Evolutionary conservation across 2,888 invertebrate species (phyloP), one percentile per base, ranked within the genome.

Genomic region (Melanargia galathea): DNA sequence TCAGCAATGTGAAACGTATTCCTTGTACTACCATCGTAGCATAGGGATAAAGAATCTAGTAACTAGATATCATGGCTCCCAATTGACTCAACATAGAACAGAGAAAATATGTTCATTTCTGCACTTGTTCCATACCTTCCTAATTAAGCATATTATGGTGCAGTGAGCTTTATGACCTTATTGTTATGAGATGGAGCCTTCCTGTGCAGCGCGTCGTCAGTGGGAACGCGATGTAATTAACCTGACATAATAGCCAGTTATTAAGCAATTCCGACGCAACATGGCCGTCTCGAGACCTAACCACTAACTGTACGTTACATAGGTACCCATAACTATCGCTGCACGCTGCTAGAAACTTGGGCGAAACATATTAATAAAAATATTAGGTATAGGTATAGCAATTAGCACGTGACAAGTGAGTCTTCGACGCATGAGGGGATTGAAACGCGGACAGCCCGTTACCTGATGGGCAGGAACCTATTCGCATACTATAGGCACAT

Each of bases 191-290:
- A 58, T 24, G 35, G 49, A 57, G 48, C 63, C 62, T 59, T 45
- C 63, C 35, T 63, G 63, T 63, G 63, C 48, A 62, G 66, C 63
- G 65, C 58, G 63, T 68, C 64, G 65, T 56, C 60, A 74, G 71
- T 73, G 75, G 73, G 73, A 76, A 75, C 73, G 66, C 75, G 72
- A 76, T 73, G 80, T 86, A 87, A 88, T 90, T 89, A 87, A 81
- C 81, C 74, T 79, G 79, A 78, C 75, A 84, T 87, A 87, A 88
- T 86, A 76, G 80, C 69, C 75, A 77, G 86, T 85, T 85, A 90
- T 88, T 86, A 87, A 85, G 85, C 84, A 86, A 86, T 86, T 83
- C 80, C 77, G 80, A 72, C 72, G 71, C 71, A 81, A 82, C 80
- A 83, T 80, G 82, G 76, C 73, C 73, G 77, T 79, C 79, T 82